Evolutionary conservation across 2,888 invertebrate genomes (phyloP), one percentile per base, ranked within the genome.

Genomic region (Ferdinandea cuprea): DNA sequence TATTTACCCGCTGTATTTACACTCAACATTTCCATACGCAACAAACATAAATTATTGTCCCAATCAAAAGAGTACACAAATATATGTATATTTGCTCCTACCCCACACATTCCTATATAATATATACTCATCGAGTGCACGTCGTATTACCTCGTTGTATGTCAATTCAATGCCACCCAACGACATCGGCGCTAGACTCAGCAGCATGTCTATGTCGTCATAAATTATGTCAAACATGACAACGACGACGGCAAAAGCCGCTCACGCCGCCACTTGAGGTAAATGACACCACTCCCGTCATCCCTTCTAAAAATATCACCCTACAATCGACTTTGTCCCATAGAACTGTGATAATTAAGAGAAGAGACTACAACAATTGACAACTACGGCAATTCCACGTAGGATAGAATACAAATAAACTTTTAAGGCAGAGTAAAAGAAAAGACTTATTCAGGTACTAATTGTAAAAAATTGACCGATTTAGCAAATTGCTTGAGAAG

Each of bases 171-270:
- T 25, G 25, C 25, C 25, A 25, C 25, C 25, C 25, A 25, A 25
- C 25, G 25, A 25, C 25, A 25, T 25, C 25, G 25, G 25, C 25
- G 25, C 25, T 25, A 25, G 25, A 25, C 25, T 2, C 5, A 25
- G 25, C 25, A 25, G 5, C 9, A 28, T 19, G 17, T 42, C 44
- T 15, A 17, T 44, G 52, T 52, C 44, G 54, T 54, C 72, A 46
- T 72, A 72, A 72, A 72, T 63, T 54, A 63, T 63, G 63, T 37
- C 17, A 9, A 61, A 63, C 72, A 72, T 72, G 72, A 72, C 72
- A 63, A 46, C 44, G 32, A 13, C 21, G 28, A 59, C 19, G 59
- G 15, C 7, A 40, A 40, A 15, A 40, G 7, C 13, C 2, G 13
- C 40, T 13, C 19, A 54, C 15, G 8, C 54, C 17, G 48, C 25